phyloP scores from a whole-genome alignment of 2,113 vertebrate genomes.

The Glaucomys volans region DNA sequence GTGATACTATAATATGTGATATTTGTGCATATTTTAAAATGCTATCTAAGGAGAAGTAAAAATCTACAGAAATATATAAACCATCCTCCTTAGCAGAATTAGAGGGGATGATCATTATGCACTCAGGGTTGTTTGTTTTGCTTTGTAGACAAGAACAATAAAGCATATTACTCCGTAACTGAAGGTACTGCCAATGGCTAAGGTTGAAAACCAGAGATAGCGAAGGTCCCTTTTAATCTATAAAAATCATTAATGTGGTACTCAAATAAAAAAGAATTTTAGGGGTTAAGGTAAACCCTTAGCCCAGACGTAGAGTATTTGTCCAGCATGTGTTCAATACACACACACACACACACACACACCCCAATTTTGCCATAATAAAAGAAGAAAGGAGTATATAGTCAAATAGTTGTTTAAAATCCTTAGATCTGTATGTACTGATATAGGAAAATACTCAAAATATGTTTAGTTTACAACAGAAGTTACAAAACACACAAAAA shows the following conservation, averaged over 20 bases:
- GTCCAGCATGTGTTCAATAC: neutral
- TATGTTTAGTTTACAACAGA: neutral
- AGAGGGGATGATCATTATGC: neutral
- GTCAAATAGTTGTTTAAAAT: neutral
- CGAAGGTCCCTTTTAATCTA: neutral
- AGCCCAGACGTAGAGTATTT: neutral
- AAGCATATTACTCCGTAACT: neutral
- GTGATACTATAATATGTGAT: neutral
- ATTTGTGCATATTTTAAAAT: neutral
- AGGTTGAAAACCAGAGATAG: neutral
- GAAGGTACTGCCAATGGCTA: neutral
- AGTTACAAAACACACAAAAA: neutral
- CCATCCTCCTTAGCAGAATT: neutral
- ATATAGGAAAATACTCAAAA: neutral
- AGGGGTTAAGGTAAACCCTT: neutral
- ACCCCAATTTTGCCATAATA: neutral
- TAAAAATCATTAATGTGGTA: neutral
- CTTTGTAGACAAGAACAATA: neutral
- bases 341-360: neutral
- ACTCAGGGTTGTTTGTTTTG: neutral
- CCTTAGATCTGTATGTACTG: neutral
- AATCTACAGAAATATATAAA: neutral
- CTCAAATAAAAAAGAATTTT: neutral
- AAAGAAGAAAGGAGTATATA: neutral
- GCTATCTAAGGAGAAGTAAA: neutral